These are phyloP conservation scores for Aphelocoma coerulescens DNA, from an alignment of 2,113 vertebrate species.

Conservation along the genomic window DNA sequence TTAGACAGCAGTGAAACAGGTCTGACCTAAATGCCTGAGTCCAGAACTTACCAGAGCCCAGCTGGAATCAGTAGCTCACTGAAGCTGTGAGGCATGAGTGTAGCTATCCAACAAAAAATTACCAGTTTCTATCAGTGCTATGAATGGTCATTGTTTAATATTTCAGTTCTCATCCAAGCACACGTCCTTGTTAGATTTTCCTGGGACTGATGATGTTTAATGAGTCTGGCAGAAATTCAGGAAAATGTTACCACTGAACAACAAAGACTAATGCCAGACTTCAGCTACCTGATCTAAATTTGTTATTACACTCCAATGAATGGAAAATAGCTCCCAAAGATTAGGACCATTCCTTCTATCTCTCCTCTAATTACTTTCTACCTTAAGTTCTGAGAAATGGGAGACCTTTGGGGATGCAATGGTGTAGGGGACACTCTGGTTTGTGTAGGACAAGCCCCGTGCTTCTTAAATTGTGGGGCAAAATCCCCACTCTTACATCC, in stretches of 20 bases:
- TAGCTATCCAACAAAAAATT: neutral
- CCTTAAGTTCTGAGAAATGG: neutral
- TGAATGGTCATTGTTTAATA: neutral
- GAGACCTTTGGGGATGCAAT: neutral
- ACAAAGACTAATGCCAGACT: neutral
- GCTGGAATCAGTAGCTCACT: neutral
- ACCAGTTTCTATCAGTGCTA: neutral
- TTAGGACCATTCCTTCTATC: neutral
- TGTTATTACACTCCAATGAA: neutral
- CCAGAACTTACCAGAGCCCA: neutral
- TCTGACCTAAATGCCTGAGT: neutral
- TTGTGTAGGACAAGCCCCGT: neutral
- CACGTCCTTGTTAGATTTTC: neutral
- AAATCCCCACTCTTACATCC: neutral
- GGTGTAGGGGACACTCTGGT: neutral
- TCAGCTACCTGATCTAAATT: neutral
- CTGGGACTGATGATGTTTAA: neutral
- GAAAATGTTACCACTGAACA: neutral
- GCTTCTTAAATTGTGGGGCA: neutral
- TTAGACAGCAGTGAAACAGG: neutral
- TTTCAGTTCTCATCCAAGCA: neutral
- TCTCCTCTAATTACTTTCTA: neutral
- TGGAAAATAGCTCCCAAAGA: conserved; percentile 2
- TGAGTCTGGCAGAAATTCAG: conserved; percentile 35
- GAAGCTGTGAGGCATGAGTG: neutral